Base-by-base conservation (phyloP, 2,888 invertebrate species). In the Dynastes maya region DNA sequence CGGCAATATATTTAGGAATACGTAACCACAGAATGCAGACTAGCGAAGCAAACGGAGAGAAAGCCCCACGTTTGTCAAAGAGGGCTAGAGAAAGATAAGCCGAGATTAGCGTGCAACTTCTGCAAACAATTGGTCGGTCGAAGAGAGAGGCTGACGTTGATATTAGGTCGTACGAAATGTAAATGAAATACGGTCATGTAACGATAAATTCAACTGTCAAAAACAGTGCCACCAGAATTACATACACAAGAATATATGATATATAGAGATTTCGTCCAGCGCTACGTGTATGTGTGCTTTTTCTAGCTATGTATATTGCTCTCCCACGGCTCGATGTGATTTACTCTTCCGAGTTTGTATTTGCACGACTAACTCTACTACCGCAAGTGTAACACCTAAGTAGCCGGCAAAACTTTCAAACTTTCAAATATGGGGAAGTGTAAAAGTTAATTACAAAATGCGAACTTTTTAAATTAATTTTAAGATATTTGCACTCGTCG, bases 171-270 rank as follows among this genome's bases (percentile, higher is more conserved):
- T 32, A 53, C n/a, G 51, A 70, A 70, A 67, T 45, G 65, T 45
- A 45, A 40, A 67, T 67, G 65, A 67, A 67, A 53, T 70, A 70
- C 53, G 70, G 53, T 29, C 53, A 32, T 70, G 70, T 53, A 53
- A 53, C 70, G 53, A 70, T 70, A 70, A 70, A 70, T 70, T 53
- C 53, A 53, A 32, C 70, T 53, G 70, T 70, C 70, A 70, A 70
- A 70, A 70, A 32, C 55, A 70, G 70, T 32, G 13, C 13, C 32
- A 53, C 45, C 3, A 45, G 67, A 40, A 32, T 8, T 16, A 22
- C 63, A 27, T 16, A 40, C 40, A 40, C 37, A n/a, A n/a, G 37
- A 9, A 29, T 64, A 16, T 32, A 29, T 37, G 29, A 32, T 8
- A 45, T 45, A 45, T 8, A 37, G 0, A 37, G 0, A 45, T 45